Evolutionary conservation across 2,888 invertebrate genomes (phyloP), one percentile per base, ranked within the genome.

Genomic region (Cantharis lateralis): DNA sequence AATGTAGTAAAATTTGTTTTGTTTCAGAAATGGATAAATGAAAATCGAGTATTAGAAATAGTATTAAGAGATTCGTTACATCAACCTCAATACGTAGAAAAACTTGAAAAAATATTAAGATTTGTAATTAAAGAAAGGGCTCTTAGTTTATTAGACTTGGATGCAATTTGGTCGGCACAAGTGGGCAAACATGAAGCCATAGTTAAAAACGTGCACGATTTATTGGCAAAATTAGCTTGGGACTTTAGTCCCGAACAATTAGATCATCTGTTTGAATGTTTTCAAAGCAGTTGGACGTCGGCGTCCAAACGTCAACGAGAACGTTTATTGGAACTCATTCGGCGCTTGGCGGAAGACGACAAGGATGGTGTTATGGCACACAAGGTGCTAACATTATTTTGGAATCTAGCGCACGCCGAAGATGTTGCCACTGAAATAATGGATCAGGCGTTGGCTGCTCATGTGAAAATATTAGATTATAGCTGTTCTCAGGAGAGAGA

Each of bases 321-420:
- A 89, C 96, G 98, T 86, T 90, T 99, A 81, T 89, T 99, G 83
- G 98, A 99, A 89, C 91, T 99, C 81, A 98, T 99, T 83, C 91
- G 98, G 80, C 92, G 98, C 82, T 90, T 99, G 78, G 98, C 98
- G 3, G 98, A 99, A 89, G 98, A 99, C 88, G 98, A 99, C 88
- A 98, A 99, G 88, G 98, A 98, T 88, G 98, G 98, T 71, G 97
- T 98, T 10, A 98, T 98, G 98, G 98, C 98, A 68, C 96, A 97
- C 87, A 98, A 98, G 91, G 97, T 98, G 70, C 90, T 99, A 83
- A 96, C 96, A 78, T 90, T 98, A 66, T 96, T 99, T 88, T 99
- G 98, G 98, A 97, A 97, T 87, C 90, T 99, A 87, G 98, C 98
- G 5, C 98, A 98, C 88, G 96, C 97, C 72, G 96, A 96, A 83